Conservation (phyloP, 2,113 vertebrate species). For the Propithecus coquereli region DNA sequence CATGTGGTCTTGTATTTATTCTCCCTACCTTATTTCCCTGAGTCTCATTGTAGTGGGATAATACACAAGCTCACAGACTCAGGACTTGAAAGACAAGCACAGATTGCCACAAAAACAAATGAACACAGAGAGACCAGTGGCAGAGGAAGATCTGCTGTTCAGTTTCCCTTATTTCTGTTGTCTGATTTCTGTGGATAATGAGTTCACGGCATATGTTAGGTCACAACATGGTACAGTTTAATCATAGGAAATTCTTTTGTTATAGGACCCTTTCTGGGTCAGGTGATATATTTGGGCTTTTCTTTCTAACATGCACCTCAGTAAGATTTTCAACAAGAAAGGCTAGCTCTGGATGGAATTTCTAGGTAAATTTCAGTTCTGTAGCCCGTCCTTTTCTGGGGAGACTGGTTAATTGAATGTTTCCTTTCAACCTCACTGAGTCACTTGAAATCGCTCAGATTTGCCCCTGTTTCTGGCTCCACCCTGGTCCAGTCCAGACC, state of each 20-base stretch:
- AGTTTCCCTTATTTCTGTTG: background rate
- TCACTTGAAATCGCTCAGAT: background rate
- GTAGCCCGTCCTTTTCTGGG: background rate
- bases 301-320: background rate
- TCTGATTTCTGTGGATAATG: background rate
- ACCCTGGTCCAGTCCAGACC: background rate
- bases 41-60: background rate
- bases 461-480: background rate
- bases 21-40: background rate
- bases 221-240: background rate
- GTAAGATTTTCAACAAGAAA: background rate
- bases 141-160: background rate
- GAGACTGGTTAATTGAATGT: background rate
- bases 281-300: background rate
- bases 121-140: too few species aligned
- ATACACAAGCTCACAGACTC: background rate
- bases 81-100: background rate
- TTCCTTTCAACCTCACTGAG: background rate
- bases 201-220: background rate
- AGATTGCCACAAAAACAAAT: background rate
- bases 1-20: background rate
- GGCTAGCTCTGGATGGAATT: background rate
- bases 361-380: background rate
- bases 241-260: background rate
- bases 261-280: background rate